Percentiles rank a stretch among this genome's conserved stretches.
Evolutionary conservation across 1,140 invertebrate genomes (phyloP).

Genomic region (Aphaenogaster ashmeadi): DNA sequence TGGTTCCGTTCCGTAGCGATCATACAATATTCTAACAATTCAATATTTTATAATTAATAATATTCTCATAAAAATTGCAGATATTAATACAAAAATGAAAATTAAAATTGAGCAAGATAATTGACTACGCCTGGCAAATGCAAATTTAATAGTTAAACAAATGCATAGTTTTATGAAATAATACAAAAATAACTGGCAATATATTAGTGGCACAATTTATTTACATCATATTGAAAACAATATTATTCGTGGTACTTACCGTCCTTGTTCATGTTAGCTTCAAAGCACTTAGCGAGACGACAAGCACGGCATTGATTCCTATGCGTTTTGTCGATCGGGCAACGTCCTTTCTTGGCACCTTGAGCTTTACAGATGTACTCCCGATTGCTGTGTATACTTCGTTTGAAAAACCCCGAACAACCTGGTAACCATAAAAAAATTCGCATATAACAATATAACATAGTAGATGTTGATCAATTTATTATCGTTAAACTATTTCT

Average conservation of each 20-base stretch:
- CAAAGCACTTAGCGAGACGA: conserved; percentile 98
- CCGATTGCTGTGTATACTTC: conserved; percentile 97
- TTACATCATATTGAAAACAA: not conserved
- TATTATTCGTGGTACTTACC: conserved; percentile 91
- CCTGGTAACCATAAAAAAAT: conserved; percentile 88
- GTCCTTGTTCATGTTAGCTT: conserved; percentile 99
- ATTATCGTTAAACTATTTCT: not conserved
- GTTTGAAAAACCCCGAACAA: conserved; percentile 99
- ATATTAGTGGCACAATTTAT: not conserved
- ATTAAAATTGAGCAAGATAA: not conserved
- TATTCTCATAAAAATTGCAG: not conserved
- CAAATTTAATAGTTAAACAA: not conserved
- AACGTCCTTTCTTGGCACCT: conserved; percentile 96
- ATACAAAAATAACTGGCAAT: not conserved
- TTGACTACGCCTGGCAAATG: not conserved
- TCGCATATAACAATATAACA: not conserved
- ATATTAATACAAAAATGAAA: not conserved
- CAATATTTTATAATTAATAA: not conserved
- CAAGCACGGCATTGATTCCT: conserved; percentile 99
- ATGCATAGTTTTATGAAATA: not conserved
- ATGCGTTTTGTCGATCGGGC: conserved; percentile 98
- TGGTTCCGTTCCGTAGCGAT: not conserved
- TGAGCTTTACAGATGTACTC: conserved; percentile 99
- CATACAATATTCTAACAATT: not conserved
- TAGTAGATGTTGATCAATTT: not conserved